phyloP scores from a whole-genome alignment of 2,888 invertebrate genomes.

The Caenorhabditis afra region DNA sequence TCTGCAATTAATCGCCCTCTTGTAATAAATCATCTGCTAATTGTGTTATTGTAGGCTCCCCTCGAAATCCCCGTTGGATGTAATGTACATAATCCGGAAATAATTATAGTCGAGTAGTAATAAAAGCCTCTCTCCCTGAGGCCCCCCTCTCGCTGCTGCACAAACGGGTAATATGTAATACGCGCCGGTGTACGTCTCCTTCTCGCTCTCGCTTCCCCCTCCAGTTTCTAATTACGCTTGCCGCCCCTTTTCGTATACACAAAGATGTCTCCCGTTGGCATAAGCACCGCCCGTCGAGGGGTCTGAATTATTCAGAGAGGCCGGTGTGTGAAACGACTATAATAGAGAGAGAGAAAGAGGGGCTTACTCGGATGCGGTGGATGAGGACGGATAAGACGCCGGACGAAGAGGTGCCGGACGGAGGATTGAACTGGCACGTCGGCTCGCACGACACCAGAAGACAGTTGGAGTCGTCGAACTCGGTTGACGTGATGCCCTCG shows the following conservation, averaged over 20 bases:
- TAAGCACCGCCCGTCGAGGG: conserved; percentile 19
- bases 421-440: conserved; percentile 58
- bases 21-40: neutral
- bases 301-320: conserved; percentile 31
- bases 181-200: conserved; percentile 4
- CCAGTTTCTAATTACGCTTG: conserved; percentile 37
- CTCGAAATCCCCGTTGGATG: conserved; percentile 7
- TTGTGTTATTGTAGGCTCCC: conserved; percentile 32
- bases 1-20: conserved; percentile 16
- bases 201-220: neutral
- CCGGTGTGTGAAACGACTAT: conserved; percentile 24
- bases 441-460: conserved; percentile 65
- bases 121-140: conserved; percentile 8
- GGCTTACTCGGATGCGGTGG: conserved; percentile 41
- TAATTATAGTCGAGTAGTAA: conserved; percentile 38
- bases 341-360: neutral
- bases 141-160: neutral
- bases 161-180: conserved; percentile 24
- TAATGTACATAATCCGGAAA: conserved; percentile 24
- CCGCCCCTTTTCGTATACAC: conserved; percentile 10
- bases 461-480: conserved; percentile 65
- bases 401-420: conserved; percentile 26
- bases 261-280: conserved; percentile 27
- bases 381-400: conserved; percentile 64
- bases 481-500: conserved; percentile 61